Percentiles rank a stretch among this genome's conserved stretches.
Conservation (phyloP, 2,113 vertebrate species). For the Polyodon spathula region DNA sequence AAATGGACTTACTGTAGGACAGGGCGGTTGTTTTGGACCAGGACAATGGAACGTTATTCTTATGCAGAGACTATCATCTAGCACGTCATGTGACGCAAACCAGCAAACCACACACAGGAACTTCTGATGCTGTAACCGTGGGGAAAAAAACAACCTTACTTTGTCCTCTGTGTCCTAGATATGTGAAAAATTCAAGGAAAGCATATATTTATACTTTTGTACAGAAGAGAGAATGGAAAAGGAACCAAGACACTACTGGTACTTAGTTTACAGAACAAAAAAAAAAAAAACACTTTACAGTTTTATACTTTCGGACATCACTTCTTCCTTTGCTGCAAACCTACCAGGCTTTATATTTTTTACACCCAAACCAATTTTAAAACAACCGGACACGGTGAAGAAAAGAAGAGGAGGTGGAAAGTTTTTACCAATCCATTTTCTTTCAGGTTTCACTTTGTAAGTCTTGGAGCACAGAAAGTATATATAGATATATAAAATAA, state of each 20-base stretch:
- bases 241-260: conserved; percentile 79
- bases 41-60: conserved; percentile 50
- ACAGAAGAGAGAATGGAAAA: conserved; percentile 64
- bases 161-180: conserved; percentile 53
- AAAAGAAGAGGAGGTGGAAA: conserved; percentile 21
- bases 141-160: conserved; percentile 34
- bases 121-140: conserved; percentile 33
- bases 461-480: conserved; percentile 50
- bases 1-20: conserved; percentile 97
- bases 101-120: conserved; percentile 47
- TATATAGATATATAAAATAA: conserved; percentile 46
- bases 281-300: conserved; percentile 56
- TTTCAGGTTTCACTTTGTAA: conserved; percentile 37
- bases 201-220: conserved; percentile 92
- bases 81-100: conserved; percentile 46
- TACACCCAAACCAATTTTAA: conserved; percentile 16
- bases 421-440: conserved; percentile 28
- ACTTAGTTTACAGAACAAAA: conserved; percentile 85
- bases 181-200: conserved; percentile 64
- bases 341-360: conserved; percentile 17
- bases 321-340: conserved; percentile 36
- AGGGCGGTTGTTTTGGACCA: conserved; percentile 58
- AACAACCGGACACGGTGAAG: conserved; percentile 11
- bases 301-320: conserved; percentile 33
- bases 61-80: conserved; percentile 83